These are phyloP conservation scores for Drosophila niveifrons DNA, from an alignment of 2,888 invertebrate species.

Conservation along the genomic window DNA sequence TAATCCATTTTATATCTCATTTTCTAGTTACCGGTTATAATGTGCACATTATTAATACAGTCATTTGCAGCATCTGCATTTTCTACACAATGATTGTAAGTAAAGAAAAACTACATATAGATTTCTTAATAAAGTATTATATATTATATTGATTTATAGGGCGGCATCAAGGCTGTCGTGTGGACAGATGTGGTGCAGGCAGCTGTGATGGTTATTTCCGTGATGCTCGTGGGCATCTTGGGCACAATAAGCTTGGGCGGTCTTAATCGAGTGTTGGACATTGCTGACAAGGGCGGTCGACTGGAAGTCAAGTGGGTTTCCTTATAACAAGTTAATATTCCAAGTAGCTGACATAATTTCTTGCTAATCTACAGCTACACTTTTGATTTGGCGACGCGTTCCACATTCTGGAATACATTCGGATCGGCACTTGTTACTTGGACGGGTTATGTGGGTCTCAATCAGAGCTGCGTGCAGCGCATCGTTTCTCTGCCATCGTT, in stretches of 20 bases:
- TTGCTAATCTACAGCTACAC: conserved; percentile 86
- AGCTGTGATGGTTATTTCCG: conserved; percentile 84
- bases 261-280: conserved; percentile 80
- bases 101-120: neutral
- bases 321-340: no score
- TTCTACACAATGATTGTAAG: conserved; percentile 88
- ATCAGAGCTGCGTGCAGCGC: conserved; percentile 91
- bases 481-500: conserved; percentile 88
- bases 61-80: conserved; percentile 87
- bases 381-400: conserved; percentile 87
- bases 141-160: conserved; percentile 69
- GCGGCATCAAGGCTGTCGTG: conserved; percentile 86
- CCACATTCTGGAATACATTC: conserved; percentile 88
- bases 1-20: neutral
- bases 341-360: no score
- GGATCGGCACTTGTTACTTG: conserved; percentile 87
- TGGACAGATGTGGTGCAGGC: conserved; percentile 87
- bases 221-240: conserved; percentile 83
- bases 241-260: conserved; percentile 85
- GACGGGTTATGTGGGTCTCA: conserved; percentile 88
- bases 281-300: conserved; percentile 83
- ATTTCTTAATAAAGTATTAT: neutral
- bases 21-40: conserved; percentile 86
- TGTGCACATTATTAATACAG: conserved; percentile 86
- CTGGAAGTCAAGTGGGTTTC: conserved; percentile 83